Percentiles rank a stretch among this genome's conserved stretches.
Conservation (phyloP, 2,888 invertebrate genomes). For the Drosophila mulleri region DNA sequence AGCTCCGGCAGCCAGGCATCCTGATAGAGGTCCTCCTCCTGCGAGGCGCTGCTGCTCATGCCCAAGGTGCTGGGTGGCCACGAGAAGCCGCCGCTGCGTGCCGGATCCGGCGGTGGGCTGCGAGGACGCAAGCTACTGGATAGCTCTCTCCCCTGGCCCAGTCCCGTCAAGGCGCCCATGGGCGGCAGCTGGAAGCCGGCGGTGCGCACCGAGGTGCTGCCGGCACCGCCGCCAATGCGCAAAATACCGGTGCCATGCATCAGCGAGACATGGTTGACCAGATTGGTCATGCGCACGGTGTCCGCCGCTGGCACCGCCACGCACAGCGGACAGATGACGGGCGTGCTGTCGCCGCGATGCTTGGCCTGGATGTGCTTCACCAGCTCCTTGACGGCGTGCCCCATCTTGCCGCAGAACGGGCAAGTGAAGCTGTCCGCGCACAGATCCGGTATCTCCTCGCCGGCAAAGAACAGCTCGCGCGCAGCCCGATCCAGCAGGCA, state of each 20-base stretch:
- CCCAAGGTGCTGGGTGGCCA: constrained; percentile 13
- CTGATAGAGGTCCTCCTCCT: constrained; percentile 20
- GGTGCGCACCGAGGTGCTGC: background rate
- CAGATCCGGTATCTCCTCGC: constrained; percentile 40
- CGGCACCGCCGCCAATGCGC: constrained; percentile 21
- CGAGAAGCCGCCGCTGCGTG: background rate
- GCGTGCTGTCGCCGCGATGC: constrained; percentile 29
- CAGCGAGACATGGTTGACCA: constrained; percentile 34
- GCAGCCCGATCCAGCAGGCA: constrained; percentile 52
- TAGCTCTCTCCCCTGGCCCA: too few relatives aligned
- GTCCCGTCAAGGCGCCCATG: background rate
- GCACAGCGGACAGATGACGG: constrained; percentile 61
- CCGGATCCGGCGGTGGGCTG: background rate
- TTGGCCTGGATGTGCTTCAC: constrained; percentile 9
- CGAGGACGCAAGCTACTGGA: background rate
- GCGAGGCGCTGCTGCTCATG: constrained; percentile 35
- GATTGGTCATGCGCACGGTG: constrained; percentile 4
- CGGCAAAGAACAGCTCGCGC: constrained; percentile 45
- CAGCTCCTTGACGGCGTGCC: background rate
- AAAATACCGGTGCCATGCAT: constrained; percentile 29
- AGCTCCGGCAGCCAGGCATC: constrained; percentile 9
- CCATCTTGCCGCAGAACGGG: constrained; percentile 23
- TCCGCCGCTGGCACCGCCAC: constrained; percentile 32
- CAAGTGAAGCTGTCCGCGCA: constrained; percentile 64
- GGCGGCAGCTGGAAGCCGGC: constrained; percentile 10